Percentiles rank a stretch among this genome's conserved stretches.
phyloP scores from a whole-genome alignment of 2,888 invertebrate species.

The Pachymerium ferrugineum region DNA sequence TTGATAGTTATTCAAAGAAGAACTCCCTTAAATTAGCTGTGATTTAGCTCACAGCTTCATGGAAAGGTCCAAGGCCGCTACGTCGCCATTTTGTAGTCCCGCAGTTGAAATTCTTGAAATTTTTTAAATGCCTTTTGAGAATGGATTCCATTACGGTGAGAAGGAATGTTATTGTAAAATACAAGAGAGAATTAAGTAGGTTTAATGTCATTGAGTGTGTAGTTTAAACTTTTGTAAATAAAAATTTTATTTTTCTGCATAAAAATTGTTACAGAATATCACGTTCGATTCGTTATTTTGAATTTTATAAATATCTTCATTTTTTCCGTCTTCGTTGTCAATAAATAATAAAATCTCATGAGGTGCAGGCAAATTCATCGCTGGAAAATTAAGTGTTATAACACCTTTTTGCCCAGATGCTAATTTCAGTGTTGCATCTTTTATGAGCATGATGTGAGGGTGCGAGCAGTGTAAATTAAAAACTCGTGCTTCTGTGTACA shows the following conservation, averaged over 20 bases:
- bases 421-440: neutral
- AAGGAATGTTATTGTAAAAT: no score
- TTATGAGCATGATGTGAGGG: neutral
- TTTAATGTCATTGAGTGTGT: neutral
- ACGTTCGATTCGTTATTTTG: no score
- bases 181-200: no score
- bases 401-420: neutral
- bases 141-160: no score
- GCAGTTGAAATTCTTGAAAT: neutral
- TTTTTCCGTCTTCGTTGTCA: neutral
- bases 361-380: neutral
- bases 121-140: no score
- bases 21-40: no score
- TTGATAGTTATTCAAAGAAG: no score
- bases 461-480: neutral
- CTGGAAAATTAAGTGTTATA: neutral
- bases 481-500: neutral
- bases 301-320: neutral
- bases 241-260: neutral
- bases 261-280: no score
- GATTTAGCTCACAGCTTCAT: no score
- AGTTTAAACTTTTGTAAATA: neutral
- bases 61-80: neutral
- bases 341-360: neutral
- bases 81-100: neutral